Base-by-base conservation (phyloP, 2,797 vertebrate species). In the Melanotaenia maccullochi region DNA sequence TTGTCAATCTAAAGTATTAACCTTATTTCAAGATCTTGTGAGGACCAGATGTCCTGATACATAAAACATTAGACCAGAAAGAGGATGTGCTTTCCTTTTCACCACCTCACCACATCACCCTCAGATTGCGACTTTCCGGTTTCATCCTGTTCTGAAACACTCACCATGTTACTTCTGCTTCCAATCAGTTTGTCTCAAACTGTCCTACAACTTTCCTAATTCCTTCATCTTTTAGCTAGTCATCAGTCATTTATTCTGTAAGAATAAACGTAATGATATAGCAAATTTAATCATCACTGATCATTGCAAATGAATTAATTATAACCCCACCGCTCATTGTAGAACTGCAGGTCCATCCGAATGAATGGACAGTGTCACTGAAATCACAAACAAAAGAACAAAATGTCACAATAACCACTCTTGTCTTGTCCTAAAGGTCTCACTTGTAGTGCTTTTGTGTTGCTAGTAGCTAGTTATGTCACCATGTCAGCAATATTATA, bases 391-490 rank as follows among this genome's bases (percentile, higher is more conserved):
- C 40, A 54, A n/a, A 85, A 61, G 33, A 69, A 32, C 59, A 85
- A 82, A 72, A 61, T 72, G 78, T 84, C 81, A 82, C 72, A 87
- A 78, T 89, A 89, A 87, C 89, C 79, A 55, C 78, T 71, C 65
- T 49, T 82, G 86, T 83, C 83, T 71, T 61, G 81, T 86, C 71
- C 63, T 55, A 51, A 42, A 87, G 67, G 64, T 75, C 74, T 54
- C 55, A 36, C 30, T 74, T 44, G 66, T 84, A 87, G 88, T 58
- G 86, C 84, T 88, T 92, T 70, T 92, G 82, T 93, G 89, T 92
- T 44, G 66, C 88, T 87, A 11, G 73, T 87, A 85, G 87, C 64
- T 89, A 82, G 79, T 55, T 25, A 30, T 85, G 78, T 87, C 76
- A 72, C 25, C 36, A 56, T 81, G 80, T 87, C 73, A 63, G 62